phyloP scores from a whole-genome alignment of 2,113 vertebrate genomes.

The Phrynosoma platyrhinos region DNA sequence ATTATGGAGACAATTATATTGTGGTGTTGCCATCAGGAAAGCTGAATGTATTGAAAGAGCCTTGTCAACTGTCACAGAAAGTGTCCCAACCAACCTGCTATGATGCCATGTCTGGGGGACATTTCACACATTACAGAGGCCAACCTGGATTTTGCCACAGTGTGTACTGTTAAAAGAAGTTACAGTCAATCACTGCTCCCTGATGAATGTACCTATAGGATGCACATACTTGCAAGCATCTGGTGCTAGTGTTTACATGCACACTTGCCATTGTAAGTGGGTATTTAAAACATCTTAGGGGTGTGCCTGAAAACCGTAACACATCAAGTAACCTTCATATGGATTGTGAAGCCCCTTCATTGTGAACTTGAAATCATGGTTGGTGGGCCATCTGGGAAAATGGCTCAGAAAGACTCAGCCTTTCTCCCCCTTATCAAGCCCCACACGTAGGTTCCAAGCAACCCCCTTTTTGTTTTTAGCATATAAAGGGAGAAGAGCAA shows the following conservation, averaged over 20 bases:
- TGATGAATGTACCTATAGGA: background rate
- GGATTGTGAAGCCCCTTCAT: background rate
- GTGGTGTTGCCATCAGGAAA: constrained; percentile 40
- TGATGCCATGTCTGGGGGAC: background rate
- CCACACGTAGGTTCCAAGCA: background rate
- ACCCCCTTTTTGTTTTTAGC: background rate
- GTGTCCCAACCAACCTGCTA: constrained; percentile 37
- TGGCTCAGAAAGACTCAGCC: background rate
- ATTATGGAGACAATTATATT: constrained; percentile 39
- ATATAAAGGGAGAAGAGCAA: too few relatives aligned
- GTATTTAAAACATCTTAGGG: background rate
- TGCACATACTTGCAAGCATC: background rate
- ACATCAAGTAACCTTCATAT: background rate
- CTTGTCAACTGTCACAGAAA: constrained; percentile 33
- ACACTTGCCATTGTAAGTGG: background rate
- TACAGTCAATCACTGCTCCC: background rate
- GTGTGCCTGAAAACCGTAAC: background rate
- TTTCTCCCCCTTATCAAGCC: background rate
- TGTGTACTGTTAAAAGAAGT: background rate
- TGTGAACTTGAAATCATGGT: background rate
- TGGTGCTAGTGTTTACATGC: too few relatives aligned
- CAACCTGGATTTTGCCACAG: background rate
- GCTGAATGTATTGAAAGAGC: constrained; percentile 51
- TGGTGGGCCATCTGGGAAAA: background rate
- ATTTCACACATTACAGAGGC: background rate